These are phyloP conservation scores for Drosophila diplacantha DNA, from an alignment of 2,888 invertebrate species.

Conservation along the genomic window DNA sequence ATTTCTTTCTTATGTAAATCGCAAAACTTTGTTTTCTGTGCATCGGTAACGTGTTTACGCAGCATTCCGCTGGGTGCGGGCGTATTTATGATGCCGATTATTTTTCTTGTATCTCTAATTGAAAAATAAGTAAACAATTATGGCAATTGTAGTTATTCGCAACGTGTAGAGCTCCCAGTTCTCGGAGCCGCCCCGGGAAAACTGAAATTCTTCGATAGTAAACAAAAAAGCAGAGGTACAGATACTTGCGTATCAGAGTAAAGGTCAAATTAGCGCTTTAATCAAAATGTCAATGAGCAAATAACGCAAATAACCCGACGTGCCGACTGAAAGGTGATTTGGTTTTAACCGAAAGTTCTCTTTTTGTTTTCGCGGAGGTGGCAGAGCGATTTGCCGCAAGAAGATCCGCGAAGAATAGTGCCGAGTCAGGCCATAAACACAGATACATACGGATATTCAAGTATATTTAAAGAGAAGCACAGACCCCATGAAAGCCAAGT, in stretches of 20 bases:
- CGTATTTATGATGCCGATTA: constrained; percentile 61
- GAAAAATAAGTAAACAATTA: constrained; percentile 56
- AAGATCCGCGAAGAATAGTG: constrained; percentile 31
- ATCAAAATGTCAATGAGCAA: constrained; percentile 71
- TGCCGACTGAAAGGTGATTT: constrained; percentile 49
- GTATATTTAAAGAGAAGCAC: constrained; percentile 18
- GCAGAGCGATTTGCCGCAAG: constrained; percentile 26
- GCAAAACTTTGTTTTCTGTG: constrained; percentile 1
- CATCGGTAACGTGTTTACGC: constrained; percentile 17
- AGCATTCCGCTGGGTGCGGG: constrained; percentile 33
- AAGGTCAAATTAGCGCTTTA: constrained; percentile 57
- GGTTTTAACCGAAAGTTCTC: constrained; percentile 26
- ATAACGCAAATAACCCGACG: constrained; percentile 47
- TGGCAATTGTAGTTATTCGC: constrained; percentile 36
- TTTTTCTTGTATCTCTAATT: constrained; percentile 56
- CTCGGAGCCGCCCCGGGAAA: constrained; percentile 3
- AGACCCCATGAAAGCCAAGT: constrained; percentile 25
- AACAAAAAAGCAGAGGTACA: constrained; percentile 22
- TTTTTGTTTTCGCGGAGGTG: constrained; percentile 31
- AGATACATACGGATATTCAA: constrained; percentile 8
- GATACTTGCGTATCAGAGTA: constrained; percentile 14
- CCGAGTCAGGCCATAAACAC: constrained; percentile 50
- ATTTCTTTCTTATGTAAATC: background rate
- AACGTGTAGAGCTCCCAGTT: constrained; percentile 15
- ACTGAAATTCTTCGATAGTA: constrained; percentile 17